Evolutionary conservation across 92 coral and sea anemone species (phyloP).

Genomic region (Metridium senile): DNA sequence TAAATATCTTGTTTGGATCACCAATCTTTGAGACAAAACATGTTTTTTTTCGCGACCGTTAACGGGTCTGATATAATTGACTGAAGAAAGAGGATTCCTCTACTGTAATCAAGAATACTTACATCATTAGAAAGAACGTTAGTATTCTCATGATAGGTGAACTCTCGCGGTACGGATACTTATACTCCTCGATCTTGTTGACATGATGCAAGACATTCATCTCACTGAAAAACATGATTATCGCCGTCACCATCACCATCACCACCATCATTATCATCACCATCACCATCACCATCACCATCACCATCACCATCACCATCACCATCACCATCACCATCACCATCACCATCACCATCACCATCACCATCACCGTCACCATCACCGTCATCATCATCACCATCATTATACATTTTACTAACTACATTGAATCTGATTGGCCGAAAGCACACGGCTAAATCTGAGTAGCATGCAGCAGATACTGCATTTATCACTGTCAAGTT

Average conservation of each 20-base stretch:
- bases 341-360: neutral
- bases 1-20: too few species aligned
- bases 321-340: neutral
- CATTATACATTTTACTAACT: too few species aligned
- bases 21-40: too few species aligned
- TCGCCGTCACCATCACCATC: neutral
- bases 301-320: neutral
- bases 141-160: slow-evolving; percentile 48
- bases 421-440: too few species aligned
- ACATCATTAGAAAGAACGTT: slow-evolving; percentile 74
- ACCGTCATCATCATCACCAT: slow-evolving; percentile 6
- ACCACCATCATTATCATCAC: neutral
- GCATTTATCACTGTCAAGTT: too few species aligned
- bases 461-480: too few species aligned
- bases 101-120: neutral
- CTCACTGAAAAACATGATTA: slow-evolving; percentile 24
- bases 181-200: slow-evolving; percentile 58
- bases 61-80: too few species aligned
- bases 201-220: slow-evolving; percentile 5
- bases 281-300: neutral
- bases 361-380: neutral
- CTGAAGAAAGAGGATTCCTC: too few species aligned
- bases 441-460: too few species aligned
- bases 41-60: too few species aligned
- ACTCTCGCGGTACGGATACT: slow-evolving; percentile 55